Evolutionary conservation across 2,113 vertebrate species (phyloP), one percentile per base, ranked within the genome.

Genomic region (Sceloporus undulatus): DNA sequence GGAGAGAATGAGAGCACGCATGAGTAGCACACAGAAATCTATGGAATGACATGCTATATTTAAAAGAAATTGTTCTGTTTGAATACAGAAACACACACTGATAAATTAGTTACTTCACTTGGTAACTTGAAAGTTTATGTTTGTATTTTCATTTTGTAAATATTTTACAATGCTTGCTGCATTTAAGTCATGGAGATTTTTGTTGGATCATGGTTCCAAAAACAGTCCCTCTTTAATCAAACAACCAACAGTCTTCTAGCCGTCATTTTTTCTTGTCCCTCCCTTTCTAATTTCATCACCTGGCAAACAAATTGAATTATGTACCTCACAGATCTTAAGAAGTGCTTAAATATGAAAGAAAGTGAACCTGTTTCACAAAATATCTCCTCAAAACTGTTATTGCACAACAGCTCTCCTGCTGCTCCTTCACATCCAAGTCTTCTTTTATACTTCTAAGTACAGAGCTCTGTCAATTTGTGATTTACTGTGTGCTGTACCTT

Each of bases 391-490:
- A 1, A 38, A 56, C 19, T 82, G 11, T 48, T 48, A 7, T 89
- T 73, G 1, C 38, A 21, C 83, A 62, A n/a, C 80, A 87, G 16
- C n/a, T 29, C 52, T 1, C n/a, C n/a, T 54, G 16, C 70, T 79
- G 77, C 48, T 80, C 56, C 21, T 16, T 81, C 86, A 9, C 56
- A 90, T 82, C 66, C 70, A 2, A 59, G 85, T 86, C 65, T 79
- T 13, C 27, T 25, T 89, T 68, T 54, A 5, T 8, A 62, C 54
- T 90, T 90, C n/a, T 27, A 65, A 90, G 85, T 79, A 8, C 65
- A 59, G 29, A 19, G 0, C 1, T 56, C 34, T 76, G 62, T n/a
- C 21, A 48, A 2, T 84, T 85, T 83, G 7, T 23, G 54, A 40
- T 84, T 74, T 56, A 86, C 54, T 84, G 5, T 34, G 2, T 25